phyloP scores from a whole-genome alignment of 2,888 invertebrate species.

The Drosophila villosipedis region DNA sequence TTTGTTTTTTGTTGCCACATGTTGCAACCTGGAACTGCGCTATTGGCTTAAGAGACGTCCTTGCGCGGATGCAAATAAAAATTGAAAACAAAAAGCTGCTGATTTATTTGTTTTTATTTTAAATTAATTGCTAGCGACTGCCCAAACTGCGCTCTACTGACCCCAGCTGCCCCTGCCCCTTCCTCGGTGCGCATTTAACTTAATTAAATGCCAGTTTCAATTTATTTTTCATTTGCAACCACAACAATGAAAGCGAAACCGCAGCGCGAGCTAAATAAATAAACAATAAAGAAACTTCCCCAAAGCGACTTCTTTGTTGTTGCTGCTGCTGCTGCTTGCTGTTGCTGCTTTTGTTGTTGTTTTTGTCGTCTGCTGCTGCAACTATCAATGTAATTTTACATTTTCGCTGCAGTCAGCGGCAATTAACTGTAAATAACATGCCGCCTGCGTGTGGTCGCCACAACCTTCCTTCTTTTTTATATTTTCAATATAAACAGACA shows the following conservation, averaged over 20 bases:
- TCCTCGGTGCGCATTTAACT: constrained; percentile 55
- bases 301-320: constrained; percentile 32
- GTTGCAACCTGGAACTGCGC: constrained; percentile 42
- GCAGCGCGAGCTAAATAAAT: constrained; percentile 54
- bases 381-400: constrained; percentile 73
- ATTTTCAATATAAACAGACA: constrained; percentile 47
- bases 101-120: constrained; percentile 56
- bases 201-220: constrained; percentile 80
- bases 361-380: constrained; percentile 62
- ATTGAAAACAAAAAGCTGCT: constrained; percentile 32
- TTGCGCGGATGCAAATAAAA: constrained; percentile 59
- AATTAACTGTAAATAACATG: constrained; percentile 78
- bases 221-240: constrained; percentile 70
- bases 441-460: constrained; percentile 68
- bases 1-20: constrained; percentile 9
- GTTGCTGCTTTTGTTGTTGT: constrained; percentile 5
- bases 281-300: constrained; percentile 50
- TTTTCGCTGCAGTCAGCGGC: constrained; percentile 70
- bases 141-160: neutral
- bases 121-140: constrained; percentile 60
- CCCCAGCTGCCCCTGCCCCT: neutral
- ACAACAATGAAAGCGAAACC: constrained; percentile 78
- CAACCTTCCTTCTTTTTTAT: constrained; percentile 6
- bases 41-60: constrained; percentile 47
- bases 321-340: constrained; percentile 19